These are phyloP conservation scores for Drosophila antonietae DNA, from an alignment of 2,888 invertebrate species.

Conservation along the genomic window DNA sequence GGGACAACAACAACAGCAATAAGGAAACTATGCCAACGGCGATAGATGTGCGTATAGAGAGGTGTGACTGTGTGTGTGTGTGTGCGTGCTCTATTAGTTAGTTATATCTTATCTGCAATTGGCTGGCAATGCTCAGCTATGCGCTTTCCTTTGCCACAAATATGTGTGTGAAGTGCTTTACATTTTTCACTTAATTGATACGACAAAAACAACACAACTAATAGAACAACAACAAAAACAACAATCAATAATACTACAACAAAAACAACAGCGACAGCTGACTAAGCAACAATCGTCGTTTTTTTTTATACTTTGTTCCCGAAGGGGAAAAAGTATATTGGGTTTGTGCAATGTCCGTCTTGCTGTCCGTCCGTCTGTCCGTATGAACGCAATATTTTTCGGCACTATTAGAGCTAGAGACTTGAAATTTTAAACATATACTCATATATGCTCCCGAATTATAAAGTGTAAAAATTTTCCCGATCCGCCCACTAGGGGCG, in stretches of 20 bases:
- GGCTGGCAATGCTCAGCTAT: slow-evolving; percentile 54
- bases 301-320: too few relatives aligned
- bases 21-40: slow-evolving; percentile 64
- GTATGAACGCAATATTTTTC: too few relatives aligned
- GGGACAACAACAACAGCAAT: slow-evolving; percentile 19
- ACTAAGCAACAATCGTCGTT: slow-evolving; percentile 11
- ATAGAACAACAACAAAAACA: slow-evolving; percentile 15
- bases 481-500: too few relatives aligned
- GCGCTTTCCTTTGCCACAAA: slow-evolving; percentile 44
- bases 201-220: slow-evolving; percentile 27
- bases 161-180: slow-evolving; percentile 41
- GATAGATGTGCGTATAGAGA: slow-evolving; percentile 10
- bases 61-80: not conserved
- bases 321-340: too few relatives aligned
- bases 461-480: too few relatives aligned
- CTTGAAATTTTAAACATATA: too few relatives aligned
- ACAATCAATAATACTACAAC: slow-evolving; percentile 8
- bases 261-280: slow-evolving; percentile 23
- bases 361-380: too few relatives aligned
- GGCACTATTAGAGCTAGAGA: too few relatives aligned
- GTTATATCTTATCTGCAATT: slow-evolving; percentile 70
- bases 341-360: too few relatives aligned
- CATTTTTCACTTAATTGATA: slow-evolving; percentile 65
- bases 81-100: slow-evolving; percentile 36
- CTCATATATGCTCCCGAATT: too few relatives aligned